phyloP scores from a whole-genome alignment of 2,888 invertebrate genomes.

The Syritta pipiens region DNA sequence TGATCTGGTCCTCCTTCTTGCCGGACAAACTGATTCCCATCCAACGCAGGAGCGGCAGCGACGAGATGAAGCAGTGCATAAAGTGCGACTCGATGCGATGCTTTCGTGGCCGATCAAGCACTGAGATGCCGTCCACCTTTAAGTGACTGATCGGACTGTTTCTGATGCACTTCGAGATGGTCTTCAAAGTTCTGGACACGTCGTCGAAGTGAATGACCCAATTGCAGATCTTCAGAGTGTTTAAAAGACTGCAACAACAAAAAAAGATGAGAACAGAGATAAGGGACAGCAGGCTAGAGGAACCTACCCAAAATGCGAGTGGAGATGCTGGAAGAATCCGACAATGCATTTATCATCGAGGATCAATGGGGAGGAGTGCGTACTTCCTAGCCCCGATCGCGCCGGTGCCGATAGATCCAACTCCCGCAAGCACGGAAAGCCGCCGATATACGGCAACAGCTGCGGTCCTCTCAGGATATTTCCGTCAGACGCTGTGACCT shows the following conservation, averaged over 20 bases:
- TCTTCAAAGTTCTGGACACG: constrained; percentile 72
- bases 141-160: constrained; percentile 74
- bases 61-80: constrained; percentile 72
- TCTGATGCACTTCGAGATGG: constrained; percentile 72
- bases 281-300: not conserved
- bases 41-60: constrained; percentile 73
- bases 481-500: constrained; percentile 80
- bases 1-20: constrained; percentile 74
- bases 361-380: constrained; percentile 77
- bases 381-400: constrained; percentile 78
- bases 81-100: constrained; percentile 73
- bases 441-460: constrained; percentile 79
- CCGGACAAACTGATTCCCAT: constrained; percentile 74
- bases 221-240: constrained; percentile 75
- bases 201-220: constrained; percentile 75
- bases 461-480: constrained; percentile 80
- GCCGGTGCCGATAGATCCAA: constrained; percentile 80
- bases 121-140: constrained; percentile 74
- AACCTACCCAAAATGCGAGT: constrained; percentile 78
- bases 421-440: constrained; percentile 80
- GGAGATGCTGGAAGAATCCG: constrained; percentile 79
- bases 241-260: constrained; percentile 70
- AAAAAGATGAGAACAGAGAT: not conserved
- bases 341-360: constrained; percentile 80
- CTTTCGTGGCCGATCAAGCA: constrained; percentile 73